These are phyloP conservation scores for Dipus sagitta DNA, from an alignment of 2,797 vertebrate genomes.

Conservation along the genomic window DNA sequence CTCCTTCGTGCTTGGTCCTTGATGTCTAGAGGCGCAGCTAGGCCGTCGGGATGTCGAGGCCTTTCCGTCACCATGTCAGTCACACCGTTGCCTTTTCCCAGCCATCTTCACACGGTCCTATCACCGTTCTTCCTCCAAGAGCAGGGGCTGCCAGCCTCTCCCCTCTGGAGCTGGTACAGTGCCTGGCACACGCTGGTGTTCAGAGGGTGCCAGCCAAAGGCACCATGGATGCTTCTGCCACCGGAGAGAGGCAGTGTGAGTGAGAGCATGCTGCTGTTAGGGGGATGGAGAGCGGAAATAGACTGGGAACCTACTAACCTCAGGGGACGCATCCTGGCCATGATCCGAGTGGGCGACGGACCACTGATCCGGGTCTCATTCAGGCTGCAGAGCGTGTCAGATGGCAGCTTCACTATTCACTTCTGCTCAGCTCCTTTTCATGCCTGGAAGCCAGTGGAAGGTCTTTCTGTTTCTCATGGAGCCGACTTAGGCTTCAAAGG, in stretches of 20 bases:
- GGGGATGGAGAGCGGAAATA: neutral
- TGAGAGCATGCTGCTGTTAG: neutral
- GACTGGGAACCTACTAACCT: neutral
- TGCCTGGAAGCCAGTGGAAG: neutral
- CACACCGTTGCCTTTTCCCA: rapidly evolving
- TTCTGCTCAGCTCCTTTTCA: neutral
- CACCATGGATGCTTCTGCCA: neutral
- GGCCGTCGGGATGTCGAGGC: neutral
- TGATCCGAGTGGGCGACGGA: too few species aligned
- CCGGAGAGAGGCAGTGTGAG: rapidly evolving
- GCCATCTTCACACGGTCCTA: neutral
- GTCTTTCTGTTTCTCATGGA: neutral
- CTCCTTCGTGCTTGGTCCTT: neutral
- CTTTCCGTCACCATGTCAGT: neutral
- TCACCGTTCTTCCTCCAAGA: neutral
- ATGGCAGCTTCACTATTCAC: neutral
- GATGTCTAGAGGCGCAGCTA: neutral
- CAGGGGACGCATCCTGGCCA: neutral
- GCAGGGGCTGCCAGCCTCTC: neutral
- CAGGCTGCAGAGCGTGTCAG: neutral
- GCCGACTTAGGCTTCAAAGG: neutral
- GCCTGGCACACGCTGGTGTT: neutral
- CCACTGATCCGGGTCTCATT: rapidly evolving
- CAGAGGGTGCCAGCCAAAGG: neutral
- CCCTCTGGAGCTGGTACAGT: neutral